Base-by-base conservation (phyloP, 2,113 vertebrate genomes). In the Corydoras maculifer region DNA sequence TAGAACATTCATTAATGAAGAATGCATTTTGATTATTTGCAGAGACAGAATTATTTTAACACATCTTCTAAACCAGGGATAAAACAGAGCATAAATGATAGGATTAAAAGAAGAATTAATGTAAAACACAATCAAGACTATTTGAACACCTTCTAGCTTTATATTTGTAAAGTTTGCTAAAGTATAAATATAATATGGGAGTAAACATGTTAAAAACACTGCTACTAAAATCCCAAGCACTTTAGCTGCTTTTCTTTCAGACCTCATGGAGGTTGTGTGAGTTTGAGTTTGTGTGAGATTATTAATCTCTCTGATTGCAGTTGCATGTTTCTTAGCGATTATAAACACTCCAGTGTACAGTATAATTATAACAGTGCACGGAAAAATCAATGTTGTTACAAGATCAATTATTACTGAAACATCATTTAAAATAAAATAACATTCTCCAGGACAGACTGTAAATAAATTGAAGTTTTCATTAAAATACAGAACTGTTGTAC, bases 51-150 rank as follows among this genome's bases (percentile, higher is more conserved):
- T 43, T 43, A 43, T 43, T 43, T 43, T 43, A 43, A 43, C 35
- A 43, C 35, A 43, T 43, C 35, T 43, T 43, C 35, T 43, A 43
- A 43, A 43, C 35, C 35, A 43, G 35, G 35, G 35, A 43, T 78
- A 80, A 60, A 67, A 79, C 31, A 79, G 51, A 13, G 67, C 75
- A 70, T 80, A 80, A 31, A 80, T 77, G 3, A 80, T 35, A 1
- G 78, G 78, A 70, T 80, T 80, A 50, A 80, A 51, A 7, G 68
- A 25, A 8, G 78, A 80, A 31, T 80, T 80, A 2, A 80, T 12
- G 32, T 60, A 70, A 5, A 65, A 2, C 5, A 74, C n/a, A 43
- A 14, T 31, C 9, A 58, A 8, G 0, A 64, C 12, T 31, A 59
- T 65, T 15, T 43, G 53, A 58, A 12, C 58, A 15, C 18, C 32